Conservation (phyloP, 2,797 vertebrate species). For the Telmatherina bonti region DNA sequence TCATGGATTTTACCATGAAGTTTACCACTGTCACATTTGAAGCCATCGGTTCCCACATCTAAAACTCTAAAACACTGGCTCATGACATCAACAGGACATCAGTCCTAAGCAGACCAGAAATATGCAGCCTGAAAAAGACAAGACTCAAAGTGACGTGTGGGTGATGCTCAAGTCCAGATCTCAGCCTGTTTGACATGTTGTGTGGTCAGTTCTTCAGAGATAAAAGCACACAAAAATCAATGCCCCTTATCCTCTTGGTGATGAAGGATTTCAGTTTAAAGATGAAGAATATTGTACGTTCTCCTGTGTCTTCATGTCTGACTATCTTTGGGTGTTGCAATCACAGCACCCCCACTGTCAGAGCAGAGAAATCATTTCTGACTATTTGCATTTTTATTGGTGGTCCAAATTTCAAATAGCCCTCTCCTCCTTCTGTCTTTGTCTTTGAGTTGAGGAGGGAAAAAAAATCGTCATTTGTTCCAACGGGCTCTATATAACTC, state of each 20-base stretch:
- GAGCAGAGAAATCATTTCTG: conserved; percentile 70
- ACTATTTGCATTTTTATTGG: conserved; percentile 84
- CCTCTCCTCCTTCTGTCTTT: conserved; percentile 71
- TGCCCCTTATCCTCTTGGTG: not conserved
- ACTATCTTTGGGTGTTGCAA: conserved; percentile 47
- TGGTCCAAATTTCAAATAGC: conserved; percentile 77
- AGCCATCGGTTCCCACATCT: not conserved
- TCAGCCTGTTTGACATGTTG: not conserved
- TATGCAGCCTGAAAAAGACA: not conserved
- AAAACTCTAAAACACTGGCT: not conserved
- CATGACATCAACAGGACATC: not conserved
- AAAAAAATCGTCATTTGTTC: conserved; percentile 69
- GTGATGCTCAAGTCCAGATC: not conserved
- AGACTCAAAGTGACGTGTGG: not conserved
- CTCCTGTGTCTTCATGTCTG: conserved; percentile 55
- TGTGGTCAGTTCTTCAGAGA: not conserved
- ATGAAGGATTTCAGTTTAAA: conserved; percentile 25
- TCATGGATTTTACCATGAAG: not conserved
- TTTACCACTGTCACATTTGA: not conserved
- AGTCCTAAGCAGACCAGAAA: not conserved
- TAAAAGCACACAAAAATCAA: conserved; percentile 24
- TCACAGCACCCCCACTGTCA: conserved; percentile 69
- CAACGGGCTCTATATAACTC: conserved; percentile 69
- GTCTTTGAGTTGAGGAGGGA: conserved; percentile 60
- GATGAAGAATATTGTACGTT: conserved; percentile 52